A percentile compares a stretch with the other conserved stretches of the same genome.
phyloP scores from a whole-genome alignment of 2,113 vertebrate genomes.

The Chaetodon auriga region DNA sequence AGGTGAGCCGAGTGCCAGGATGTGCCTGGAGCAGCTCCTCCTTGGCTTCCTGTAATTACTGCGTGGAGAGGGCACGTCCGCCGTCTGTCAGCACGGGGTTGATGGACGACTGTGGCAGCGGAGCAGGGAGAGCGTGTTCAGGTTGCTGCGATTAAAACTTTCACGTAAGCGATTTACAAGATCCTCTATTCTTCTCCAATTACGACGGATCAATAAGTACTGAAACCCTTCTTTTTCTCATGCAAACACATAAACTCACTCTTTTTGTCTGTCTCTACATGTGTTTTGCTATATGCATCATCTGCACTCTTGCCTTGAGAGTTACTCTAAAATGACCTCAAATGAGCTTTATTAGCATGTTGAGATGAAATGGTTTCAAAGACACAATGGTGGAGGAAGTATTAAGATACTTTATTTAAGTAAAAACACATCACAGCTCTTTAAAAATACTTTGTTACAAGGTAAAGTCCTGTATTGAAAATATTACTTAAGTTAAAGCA shows the following conservation, averaged over 20 bases:
- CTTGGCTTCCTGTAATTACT: slow-evolving; percentile 82
- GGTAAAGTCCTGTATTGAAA: not conserved
- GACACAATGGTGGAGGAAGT: not conserved
- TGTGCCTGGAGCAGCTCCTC: slow-evolving; percentile 85
- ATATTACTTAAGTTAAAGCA: not conserved
- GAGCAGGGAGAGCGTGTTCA: slow-evolving; percentile 31
- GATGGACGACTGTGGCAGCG: slow-evolving; percentile 60
- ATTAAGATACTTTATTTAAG: no score
- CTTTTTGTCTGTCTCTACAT: no score
- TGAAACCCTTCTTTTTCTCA: slow-evolving; percentile 1
- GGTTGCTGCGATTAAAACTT: slow-evolving; percentile 52
- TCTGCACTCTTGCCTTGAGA: not conserved
- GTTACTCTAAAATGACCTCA: not conserved
- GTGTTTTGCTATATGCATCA: not conserved
- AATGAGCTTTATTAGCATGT: not conserved
- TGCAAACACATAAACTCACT: not conserved
- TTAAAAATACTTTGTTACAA: no score
- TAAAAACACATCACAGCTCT: not conserved
- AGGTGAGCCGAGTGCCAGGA: slow-evolving; percentile 73
- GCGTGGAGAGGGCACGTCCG: slow-evolving; percentile 69
- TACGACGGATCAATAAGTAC: slow-evolving; percentile 15
- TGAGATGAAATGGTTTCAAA: not conserved
- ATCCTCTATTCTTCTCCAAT: not conserved
- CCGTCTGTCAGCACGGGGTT: slow-evolving; percentile 69
- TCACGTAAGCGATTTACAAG: slow-evolving; percentile 21